A percentile compares a stretch with the other conserved stretches of the same genome.
phyloP scores from a whole-genome alignment of 2,888 invertebrate species.

The Rhorus exstirpatorius region DNA sequence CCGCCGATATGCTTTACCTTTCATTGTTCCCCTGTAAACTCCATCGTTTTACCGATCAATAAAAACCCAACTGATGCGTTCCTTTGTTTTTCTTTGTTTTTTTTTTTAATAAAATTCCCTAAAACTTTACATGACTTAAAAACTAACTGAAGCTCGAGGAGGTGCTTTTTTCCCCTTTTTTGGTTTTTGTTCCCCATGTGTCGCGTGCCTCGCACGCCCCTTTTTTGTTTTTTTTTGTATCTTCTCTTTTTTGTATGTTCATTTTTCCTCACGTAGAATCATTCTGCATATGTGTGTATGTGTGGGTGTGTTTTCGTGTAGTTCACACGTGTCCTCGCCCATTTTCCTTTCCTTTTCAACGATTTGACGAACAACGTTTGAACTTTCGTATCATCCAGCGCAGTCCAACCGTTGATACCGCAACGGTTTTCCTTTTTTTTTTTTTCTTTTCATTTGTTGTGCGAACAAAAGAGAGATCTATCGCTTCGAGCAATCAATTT shows the following conservation, averaged over 20 bases:
- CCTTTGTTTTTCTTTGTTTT: slow-evolving; percentile 4
- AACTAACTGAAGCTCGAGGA: slow-evolving; percentile 67
- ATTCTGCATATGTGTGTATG: slow-evolving; percentile 12
- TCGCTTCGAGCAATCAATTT: too few species aligned
- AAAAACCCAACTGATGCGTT: slow-evolving; percentile 51
- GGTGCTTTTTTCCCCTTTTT: slow-evolving; percentile 56
- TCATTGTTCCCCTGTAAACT: slow-evolving; percentile 69
- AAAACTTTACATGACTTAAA: slow-evolving; percentile 66
- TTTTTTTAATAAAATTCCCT: slow-evolving; percentile 62
- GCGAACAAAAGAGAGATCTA: too few species aligned
- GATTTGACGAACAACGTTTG: slow-evolving; percentile 28
- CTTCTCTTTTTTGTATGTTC: not conserved
- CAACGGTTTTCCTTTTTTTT: slow-evolving; percentile 2
- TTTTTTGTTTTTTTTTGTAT: slow-evolving; percentile 21
- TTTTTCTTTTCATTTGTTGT: too few species aligned
- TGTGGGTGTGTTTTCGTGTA: not conserved
- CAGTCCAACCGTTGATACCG: not conserved
- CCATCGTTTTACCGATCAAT: slow-evolving; percentile 62
- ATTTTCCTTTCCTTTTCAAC: slow-evolving; percentile 3
- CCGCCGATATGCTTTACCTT: slow-evolving; percentile 79
- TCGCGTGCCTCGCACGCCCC: slow-evolving; percentile 53
- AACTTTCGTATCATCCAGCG: not conserved
- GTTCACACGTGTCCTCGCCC: not conserved
- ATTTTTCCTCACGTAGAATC: slow-evolving; percentile 17
- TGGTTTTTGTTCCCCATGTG: slow-evolving; percentile 64